These are phyloP conservation scores for Natator depressus DNA, from an alignment of 2,113 vertebrate species.

Conservation along the genomic window DNA sequence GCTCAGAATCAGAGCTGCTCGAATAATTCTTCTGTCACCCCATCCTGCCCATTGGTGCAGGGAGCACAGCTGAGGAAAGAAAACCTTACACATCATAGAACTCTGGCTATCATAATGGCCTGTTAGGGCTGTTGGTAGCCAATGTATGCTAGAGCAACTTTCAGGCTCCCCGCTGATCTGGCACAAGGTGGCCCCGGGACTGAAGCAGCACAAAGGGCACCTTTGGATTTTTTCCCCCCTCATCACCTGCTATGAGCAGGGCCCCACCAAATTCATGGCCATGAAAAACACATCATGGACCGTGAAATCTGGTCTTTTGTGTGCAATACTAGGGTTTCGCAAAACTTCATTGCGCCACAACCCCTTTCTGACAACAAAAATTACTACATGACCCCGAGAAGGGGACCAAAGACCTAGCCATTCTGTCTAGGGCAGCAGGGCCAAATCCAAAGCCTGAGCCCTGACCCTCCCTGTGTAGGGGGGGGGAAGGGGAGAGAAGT, in stretches of 20 bases:
- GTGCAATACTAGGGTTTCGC: too few species aligned
- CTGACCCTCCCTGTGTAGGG: too few species aligned
- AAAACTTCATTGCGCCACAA: too few species aligned
- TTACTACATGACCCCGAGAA: too few species aligned
- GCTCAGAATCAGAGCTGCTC: not conserved
- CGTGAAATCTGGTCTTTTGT: too few species aligned
- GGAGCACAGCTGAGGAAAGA: not conserved
- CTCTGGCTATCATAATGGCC: not conserved
- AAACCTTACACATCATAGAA: not conserved
- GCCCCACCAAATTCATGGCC: too few species aligned
- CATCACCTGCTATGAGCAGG: not conserved
- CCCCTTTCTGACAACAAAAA: too few species aligned
- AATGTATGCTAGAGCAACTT: not conserved
- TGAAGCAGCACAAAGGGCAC: not conserved
- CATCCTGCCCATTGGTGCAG: not conserved
- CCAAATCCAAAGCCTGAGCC: too few species aligned
- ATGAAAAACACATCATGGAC: too few species aligned
- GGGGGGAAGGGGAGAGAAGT: too few species aligned
- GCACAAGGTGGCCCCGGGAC: not conserved
- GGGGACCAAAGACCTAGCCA: too few species aligned
- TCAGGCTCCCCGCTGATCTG: not conserved
- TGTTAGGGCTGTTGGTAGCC: not conserved
- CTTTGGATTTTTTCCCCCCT: not conserved
- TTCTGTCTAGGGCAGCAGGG: too few species aligned
- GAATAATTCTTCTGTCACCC: not conserved